Evolutionary conservation across 2,797 vertebrate species (phyloP), one percentile per base, ranked within the genome.

Genomic region (Lophius americanus): DNA sequence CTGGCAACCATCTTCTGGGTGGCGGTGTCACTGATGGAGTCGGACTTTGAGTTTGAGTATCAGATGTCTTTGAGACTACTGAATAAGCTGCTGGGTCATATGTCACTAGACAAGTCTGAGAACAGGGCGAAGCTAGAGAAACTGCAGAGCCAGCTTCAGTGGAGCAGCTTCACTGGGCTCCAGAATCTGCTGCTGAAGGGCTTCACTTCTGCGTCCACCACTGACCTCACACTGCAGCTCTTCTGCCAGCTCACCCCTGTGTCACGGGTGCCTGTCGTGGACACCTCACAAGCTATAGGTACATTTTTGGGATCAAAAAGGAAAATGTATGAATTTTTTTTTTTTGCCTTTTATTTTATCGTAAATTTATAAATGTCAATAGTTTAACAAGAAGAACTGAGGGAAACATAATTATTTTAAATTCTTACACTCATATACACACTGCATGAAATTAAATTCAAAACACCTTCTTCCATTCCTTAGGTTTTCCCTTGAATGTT

Each of bases 21-120:
- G 78, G 95, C 97, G 0, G 95, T 99, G 70, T 97, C 98, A 3
- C 92, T 99, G 82, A 98, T 99, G 97, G 97, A 99, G 89, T 99
- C 97, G 0, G 98, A 99, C 91, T 99, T 99, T 91, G 98, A 99
- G 86, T 99, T 99, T 79, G 98, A 99, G 84, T 99, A 99, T 76
- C 93, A 98, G 51, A 98, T 99, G 98, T 95, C 98, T 1, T 73
- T 99, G 70, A 89, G 95, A 49, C 90, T 99, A 51, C 78, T 99
- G 78, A 96, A 95, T 75, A 97, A 98, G 85, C 92, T 99, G 12
- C 93, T 99, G 85, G 85, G 84, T 44, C 94, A 97, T 75, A 92
- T 99, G 90, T 95, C 96, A 0, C 91, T 98, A 1, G 96, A 96
- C 87, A 97, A 97, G 85, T 93, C 89, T 38, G 97, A 99, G 91